Percentiles rank a stretch among this genome's conserved stretches.
phyloP scores from a whole-genome alignment of 2,113 vertebrate species.

The Carassius auratus region DNA sequence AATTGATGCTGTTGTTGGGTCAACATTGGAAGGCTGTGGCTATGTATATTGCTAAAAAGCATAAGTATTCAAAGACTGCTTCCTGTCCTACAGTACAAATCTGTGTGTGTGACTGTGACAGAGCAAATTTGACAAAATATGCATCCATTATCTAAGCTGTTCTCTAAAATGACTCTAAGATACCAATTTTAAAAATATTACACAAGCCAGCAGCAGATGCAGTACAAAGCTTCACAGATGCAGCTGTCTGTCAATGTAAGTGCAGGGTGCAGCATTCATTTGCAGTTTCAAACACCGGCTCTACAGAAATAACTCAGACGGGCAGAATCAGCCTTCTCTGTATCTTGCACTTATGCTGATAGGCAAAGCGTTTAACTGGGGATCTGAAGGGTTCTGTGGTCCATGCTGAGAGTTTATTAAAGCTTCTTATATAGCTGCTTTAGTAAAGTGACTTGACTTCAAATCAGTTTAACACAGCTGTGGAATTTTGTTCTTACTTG shows the following conservation, averaged over 20 bases:
- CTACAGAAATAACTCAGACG: constrained; percentile 30
- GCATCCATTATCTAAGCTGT: constrained; percentile 47
- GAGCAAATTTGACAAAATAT: constrained; percentile 45
- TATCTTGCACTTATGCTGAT: constrained; percentile 17
- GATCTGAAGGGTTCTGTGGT: neutral
- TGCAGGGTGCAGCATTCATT: constrained; percentile 33
- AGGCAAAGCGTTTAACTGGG: neutral
- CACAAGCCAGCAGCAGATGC: constrained; percentile 58
- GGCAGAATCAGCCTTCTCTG: constrained; percentile 34
- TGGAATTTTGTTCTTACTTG: neutral
- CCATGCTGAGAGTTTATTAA: constrained; percentile 16
- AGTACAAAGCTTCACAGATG: constrained; percentile 32
- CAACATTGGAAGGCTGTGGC: neutral
- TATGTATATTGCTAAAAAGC: neutral
- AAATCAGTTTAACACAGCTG: neutral
- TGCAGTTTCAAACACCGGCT: constrained; percentile 38
- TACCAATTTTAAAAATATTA: constrained; percentile 62
- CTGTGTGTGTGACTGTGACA: constrained; percentile 51
- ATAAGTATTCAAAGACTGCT: neutral
- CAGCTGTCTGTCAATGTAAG: constrained; percentile 26
- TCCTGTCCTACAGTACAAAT: constrained; percentile 32
- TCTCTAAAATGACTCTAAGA: constrained; percentile 47
- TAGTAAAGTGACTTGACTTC: neutral
- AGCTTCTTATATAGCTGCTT: constrained; percentile 1
- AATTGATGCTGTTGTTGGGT: neutral